These are phyloP conservation scores for Drosophila teissieri DNA, from an alignment of 1,140 invertebrate species.

Conservation along the genomic window DNA sequence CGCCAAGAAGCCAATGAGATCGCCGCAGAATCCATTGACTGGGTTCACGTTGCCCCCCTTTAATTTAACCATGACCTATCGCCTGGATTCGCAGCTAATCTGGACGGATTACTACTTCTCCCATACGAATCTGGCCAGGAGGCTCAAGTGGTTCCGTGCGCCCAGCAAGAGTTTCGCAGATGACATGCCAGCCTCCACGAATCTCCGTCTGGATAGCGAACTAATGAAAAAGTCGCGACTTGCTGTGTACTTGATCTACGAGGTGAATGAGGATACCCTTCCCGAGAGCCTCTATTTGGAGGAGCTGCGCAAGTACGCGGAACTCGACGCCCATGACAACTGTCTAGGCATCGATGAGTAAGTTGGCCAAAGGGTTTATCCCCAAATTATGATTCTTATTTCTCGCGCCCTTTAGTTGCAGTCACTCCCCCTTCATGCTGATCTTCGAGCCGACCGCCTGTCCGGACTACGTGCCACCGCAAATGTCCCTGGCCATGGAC, in stretches of 20 bases:
- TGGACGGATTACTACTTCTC: slow-evolving; percentile 53
- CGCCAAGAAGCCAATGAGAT: slow-evolving; percentile 23
- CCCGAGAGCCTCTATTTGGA: slow-evolving; percentile 44
- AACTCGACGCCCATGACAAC: slow-evolving; percentile 17
- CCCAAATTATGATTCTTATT: background rate
- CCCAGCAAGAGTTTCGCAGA: background rate
- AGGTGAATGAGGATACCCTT: slow-evolving; percentile 20
- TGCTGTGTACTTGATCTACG: slow-evolving; percentile 43
- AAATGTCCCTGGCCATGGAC: slow-evolving; percentile 41
- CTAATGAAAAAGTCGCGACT: slow-evolving; percentile 14
- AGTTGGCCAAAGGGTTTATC: background rate
- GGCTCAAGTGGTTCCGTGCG: slow-evolving; percentile 7
- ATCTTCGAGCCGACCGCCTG: slow-evolving; percentile 55
- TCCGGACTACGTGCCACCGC: slow-evolving; percentile 50
- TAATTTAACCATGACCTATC: slow-evolving; percentile 65
- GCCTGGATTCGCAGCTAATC: slow-evolving; percentile 53
- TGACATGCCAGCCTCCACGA: background rate
- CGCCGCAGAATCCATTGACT: slow-evolving; percentile 1
- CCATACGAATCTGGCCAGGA: background rate
- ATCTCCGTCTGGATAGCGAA: background rate
- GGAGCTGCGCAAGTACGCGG: slow-evolving; percentile 33
- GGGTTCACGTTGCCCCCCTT: background rate
- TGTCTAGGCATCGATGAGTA: slow-evolving; percentile 29
- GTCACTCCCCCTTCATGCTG: slow-evolving; percentile 54
- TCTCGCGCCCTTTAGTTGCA: slow-evolving; percentile 26